phyloP scores from a whole-genome alignment of 2,797 vertebrate species.

The Notamacropus eugenii region DNA sequence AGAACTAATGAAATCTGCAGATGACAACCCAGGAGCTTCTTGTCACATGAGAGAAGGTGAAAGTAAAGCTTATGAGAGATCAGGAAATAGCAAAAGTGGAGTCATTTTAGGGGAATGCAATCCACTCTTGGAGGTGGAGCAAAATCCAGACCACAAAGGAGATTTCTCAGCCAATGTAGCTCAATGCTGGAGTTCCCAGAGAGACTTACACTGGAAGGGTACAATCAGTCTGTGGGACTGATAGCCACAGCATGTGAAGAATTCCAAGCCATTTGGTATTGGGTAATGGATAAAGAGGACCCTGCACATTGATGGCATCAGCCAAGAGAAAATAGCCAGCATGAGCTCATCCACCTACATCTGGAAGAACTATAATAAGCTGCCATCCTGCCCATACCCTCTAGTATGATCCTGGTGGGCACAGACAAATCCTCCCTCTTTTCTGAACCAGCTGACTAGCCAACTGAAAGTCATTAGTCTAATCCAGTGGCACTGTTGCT shows the following conservation, averaged over 20 bases:
- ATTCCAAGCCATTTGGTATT: background rate
- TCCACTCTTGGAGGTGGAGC: background rate
- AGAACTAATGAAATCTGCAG: constrained; percentile 33
- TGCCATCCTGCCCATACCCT: constrained; percentile 4
- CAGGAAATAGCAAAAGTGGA: constrained; percentile 6
- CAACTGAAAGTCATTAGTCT: background rate
- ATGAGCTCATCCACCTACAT: background rate
- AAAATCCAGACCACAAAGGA: background rate
- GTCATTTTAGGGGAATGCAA: background rate
- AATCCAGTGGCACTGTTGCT: background rate
- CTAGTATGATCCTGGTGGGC: background rate
- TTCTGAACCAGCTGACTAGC: constrained; percentile 5
- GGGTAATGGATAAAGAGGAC: background rate
- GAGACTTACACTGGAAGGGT: constrained; percentile 5
- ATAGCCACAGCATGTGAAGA: constrained; percentile 30
- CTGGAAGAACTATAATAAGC: constrained; percentile 17
- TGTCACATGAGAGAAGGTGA: background rate
- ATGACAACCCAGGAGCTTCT: constrained; percentile 28
- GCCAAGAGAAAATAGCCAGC: background rate
- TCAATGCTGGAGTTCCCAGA: background rate
- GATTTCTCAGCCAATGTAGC: background rate
- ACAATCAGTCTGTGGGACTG: constrained; percentile 18
- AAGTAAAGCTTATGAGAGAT: constrained; percentile 35
- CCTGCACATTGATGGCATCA: background rate
- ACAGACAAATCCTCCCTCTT: background rate